Percentiles rank a stretch among this genome's conserved stretches.
Conservation (phyloP, 2,113 vertebrate species). For the Hemibagrus wyckioides region DNA sequence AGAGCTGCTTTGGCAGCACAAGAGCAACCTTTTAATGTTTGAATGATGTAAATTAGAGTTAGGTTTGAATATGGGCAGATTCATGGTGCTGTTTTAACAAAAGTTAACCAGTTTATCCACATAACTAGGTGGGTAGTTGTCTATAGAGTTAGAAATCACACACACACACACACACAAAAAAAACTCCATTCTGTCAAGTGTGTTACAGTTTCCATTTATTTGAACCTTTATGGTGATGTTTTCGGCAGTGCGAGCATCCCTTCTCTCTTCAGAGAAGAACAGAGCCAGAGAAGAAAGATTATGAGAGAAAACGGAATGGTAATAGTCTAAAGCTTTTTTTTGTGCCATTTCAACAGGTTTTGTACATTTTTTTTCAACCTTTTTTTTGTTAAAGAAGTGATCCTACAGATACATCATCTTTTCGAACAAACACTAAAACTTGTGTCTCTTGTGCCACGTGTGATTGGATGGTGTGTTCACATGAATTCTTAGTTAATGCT, state of each 20-base stretch:
- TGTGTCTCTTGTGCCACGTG: constrained; percentile 17
- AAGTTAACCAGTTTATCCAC: not conserved
- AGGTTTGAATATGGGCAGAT: not conserved
- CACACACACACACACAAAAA: not conserved
- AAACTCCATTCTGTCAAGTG: not conserved
- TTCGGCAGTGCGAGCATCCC: constrained; percentile 51
- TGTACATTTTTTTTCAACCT: constrained; percentile 36
- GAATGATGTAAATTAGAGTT: not conserved
- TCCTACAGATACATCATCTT: constrained; percentile 35
- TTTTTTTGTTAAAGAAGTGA: constrained; percentile 14
- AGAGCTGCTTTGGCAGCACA: too few relatives aligned
- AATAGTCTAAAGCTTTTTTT: constrained; percentile 47
- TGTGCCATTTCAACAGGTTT: constrained; percentile 33
- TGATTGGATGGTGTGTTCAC: constrained; percentile 30
- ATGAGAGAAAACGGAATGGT: constrained; percentile 47
- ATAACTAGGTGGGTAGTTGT: not conserved
- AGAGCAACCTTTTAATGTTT: too few relatives aligned
- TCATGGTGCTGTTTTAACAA: not conserved
- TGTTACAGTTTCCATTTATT: constrained; percentile 41
- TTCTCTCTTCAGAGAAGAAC: constrained; percentile 58
- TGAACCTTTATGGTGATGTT: constrained; percentile 49
- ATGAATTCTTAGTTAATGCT: constrained; percentile 51
- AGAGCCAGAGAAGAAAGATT: constrained; percentile 60
- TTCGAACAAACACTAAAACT: constrained; percentile 36
- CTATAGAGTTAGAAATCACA: not conserved